Base-by-base conservation (phyloP, 64 coral and sea anemone species). In the Actinia equina region DNA sequence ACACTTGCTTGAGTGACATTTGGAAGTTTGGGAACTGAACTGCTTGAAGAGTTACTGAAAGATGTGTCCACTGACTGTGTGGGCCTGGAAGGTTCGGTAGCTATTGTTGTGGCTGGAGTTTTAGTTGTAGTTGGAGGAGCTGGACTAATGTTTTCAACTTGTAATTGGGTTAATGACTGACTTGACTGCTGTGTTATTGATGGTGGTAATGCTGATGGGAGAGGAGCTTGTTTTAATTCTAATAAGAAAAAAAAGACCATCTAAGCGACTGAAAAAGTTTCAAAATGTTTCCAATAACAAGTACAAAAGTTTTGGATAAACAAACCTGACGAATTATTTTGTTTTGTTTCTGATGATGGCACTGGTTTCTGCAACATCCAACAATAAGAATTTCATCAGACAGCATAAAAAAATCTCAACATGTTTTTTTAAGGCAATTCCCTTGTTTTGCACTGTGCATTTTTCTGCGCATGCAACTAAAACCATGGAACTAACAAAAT, bases 131-230 rank as follows among this genome's bases (percentile, higher is more conserved):
- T 79, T 25, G 91, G 87, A 19, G 91, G 91, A 59, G 91, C 94
- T 44, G 94, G 94, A 67, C 94, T 97, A 59, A 97, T 93, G 59
- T 97, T 97, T 86, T 97, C 94, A 56, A 97, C 94, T 77, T 93
- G 94, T 49, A 97, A 61, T 10, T 93, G 91, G 61, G 94, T 84
- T 18, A 56, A 85, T 25, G 83, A 85, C 71, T 88, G 90, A 80
- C 62, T 83, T 13, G 77, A 54, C 18, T 91, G 71, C 30, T 53
- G 46, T 44, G 62, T 71, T 9, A 88, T 43, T 46, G 91, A 83
- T 61, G 94, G 53, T 0, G 84, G 43, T 30, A 92, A 60, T 26
- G 85, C 85, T 90, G 85, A 85, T 19, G 92, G 85, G 22, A 88
- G 80, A 56, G 61, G 80, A 46, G 51, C 81, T 71, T 92, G 59